phyloP scores from a whole-genome alignment of 1,140 invertebrate species.

The Atta colombica region DNA sequence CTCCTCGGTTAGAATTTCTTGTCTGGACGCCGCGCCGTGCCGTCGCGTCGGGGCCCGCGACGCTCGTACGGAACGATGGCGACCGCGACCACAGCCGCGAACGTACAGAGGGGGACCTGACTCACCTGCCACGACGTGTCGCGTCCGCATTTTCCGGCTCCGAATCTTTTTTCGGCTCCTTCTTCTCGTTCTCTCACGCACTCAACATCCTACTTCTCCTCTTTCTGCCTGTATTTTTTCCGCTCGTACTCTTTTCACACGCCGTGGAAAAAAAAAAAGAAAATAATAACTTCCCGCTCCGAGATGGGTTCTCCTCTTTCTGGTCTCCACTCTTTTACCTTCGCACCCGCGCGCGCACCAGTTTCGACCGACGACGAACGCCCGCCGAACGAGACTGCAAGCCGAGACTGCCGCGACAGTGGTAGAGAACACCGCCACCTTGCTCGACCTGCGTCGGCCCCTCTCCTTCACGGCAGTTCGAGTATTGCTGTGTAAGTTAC shows the following conservation, averaged over 20 bases:
- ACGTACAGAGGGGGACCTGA: conserved; percentile 47
- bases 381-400: conserved; percentile 72
- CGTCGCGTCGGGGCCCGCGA: background rate
- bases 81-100: conserved; percentile 51
- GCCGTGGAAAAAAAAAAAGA: background rate
- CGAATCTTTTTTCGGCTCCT: conserved; percentile 39
- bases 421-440: conserved; percentile 38
- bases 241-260: conserved; percentile 2
- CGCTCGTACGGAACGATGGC: conserved; percentile 29
- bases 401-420: conserved; percentile 23
- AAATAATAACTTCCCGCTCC: conserved; percentile 24
- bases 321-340: conserved; percentile 51
- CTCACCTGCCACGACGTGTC: conserved; percentile 79
- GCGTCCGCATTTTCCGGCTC: conserved; percentile 75
- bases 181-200: conserved; percentile 63
- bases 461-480: background rate
- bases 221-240: background rate
- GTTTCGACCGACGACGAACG: conserved; percentile 63
- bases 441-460: background rate
- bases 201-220: conserved; percentile 51
- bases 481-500: conserved; percentile 30
- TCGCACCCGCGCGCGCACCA: conserved; percentile 56
- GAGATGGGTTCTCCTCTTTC: conserved; percentile 28
- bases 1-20: background rate
- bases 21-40: background rate